These are phyloP conservation scores for Gracilinanus agilis DNA, from an alignment of 2,113 vertebrate genomes.

Conservation along the genomic window DNA sequence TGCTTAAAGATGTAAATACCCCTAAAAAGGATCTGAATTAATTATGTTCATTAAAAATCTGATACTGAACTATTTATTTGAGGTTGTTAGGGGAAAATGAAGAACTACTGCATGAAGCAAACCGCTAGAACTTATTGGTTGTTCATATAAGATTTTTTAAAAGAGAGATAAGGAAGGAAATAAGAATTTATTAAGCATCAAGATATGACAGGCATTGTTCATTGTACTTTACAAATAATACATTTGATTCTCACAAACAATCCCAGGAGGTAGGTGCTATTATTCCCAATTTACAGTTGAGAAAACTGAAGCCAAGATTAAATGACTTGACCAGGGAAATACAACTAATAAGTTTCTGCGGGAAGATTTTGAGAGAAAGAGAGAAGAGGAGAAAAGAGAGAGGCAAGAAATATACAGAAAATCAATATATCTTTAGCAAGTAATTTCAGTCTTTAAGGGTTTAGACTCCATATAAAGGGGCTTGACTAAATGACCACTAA, in stretches of 20 bases:
- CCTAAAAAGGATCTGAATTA: conserved; percentile 44
- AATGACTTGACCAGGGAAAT: not conserved
- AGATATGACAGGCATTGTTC: not conserved
- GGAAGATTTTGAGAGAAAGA: not conserved
- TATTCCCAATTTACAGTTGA: not conserved
- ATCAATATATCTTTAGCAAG: not conserved
- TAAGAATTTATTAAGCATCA: not conserved
- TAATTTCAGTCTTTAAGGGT: not conserved
- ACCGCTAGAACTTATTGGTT: not conserved
- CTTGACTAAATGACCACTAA: not conserved
- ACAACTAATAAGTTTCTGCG: not conserved
- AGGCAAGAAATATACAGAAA: not conserved
- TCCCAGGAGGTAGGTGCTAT: not conserved
- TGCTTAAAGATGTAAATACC: conserved; percentile 52
- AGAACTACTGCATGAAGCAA: conserved; percentile 21
- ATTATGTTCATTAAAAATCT: conserved; percentile 45
- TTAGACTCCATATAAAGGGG: not conserved
- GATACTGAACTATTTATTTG: not conserved
- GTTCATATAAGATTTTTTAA: not conserved
- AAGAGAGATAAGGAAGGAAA: not conserved
- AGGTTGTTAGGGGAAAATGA: conserved; percentile 33
- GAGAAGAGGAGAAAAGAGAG: too few relatives aligned
- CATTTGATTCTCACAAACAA: not conserved
- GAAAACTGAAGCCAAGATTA: not conserved
- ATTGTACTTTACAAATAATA: too few relatives aligned